A percentile compares a stretch with the other conserved stretches of the same genome.
Evolutionary conservation across 2,113 vertebrate genomes (phyloP).

Genomic region (Cephalopholis sonnerati): DNA sequence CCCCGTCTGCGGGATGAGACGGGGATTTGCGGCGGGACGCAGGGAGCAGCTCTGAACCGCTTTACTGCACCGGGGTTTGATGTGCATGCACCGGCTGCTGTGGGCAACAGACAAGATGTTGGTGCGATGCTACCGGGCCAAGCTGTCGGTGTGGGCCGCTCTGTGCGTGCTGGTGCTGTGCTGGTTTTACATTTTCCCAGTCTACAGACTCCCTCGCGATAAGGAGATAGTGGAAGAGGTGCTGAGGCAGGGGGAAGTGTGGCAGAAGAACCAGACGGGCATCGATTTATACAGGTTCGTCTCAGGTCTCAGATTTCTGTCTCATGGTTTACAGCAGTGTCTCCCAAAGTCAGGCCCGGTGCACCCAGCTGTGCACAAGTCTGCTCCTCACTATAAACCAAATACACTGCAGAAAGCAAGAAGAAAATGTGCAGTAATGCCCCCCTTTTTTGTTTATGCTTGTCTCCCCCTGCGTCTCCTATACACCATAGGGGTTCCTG

Average conservation of each 20-base stretch:
- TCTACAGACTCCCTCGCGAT: slow-evolving; percentile 90
- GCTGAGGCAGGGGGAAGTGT: slow-evolving; percentile 88
- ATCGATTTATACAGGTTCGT: slow-evolving; percentile 89
- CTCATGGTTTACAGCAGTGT: not conserved
- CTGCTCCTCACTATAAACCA: no score
- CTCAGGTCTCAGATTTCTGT: slow-evolving; percentile 6
- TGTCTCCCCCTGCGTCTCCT: not conserved
- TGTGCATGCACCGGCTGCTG: slow-evolving; percentile 17
- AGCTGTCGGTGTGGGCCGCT: slow-evolving; percentile 90
- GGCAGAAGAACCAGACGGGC: slow-evolving; percentile 91
- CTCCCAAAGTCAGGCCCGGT: not conserved
- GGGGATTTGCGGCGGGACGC: not conserved
- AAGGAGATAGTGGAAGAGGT: slow-evolving; percentile 93
- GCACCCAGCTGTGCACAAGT: no score
- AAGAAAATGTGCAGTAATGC: not conserved
- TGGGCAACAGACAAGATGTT: slow-evolving; percentile 66
- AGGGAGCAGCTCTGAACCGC: slow-evolving; percentile 25
- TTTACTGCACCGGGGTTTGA: not conserved
- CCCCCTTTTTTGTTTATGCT: not conserved
- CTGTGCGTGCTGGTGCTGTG: slow-evolving; percentile 91
- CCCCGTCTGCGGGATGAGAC: slow-evolving; percentile 42
- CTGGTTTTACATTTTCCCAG: slow-evolving; percentile 95
- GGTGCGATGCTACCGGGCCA: slow-evolving; percentile 89
- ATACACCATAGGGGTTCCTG: not conserved
- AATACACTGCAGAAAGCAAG: no score